These are phyloP conservation scores for Physocephala rufipes DNA, from an alignment of 2,888 invertebrate genomes.

Conservation along the genomic window DNA sequence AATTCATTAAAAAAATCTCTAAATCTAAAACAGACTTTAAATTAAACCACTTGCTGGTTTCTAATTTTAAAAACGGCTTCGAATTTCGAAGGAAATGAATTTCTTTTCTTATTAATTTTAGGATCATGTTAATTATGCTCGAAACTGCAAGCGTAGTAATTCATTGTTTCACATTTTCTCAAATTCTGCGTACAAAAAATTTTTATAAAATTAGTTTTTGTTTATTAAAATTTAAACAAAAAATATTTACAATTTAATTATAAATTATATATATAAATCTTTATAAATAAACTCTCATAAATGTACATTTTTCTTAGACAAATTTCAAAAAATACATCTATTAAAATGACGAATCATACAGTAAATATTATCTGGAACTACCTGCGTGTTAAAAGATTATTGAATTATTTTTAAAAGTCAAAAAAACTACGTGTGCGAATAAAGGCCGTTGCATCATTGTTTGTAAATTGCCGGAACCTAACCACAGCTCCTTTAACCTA, in stretches of 20 bases:
- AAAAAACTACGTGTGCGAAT: constrained; percentile 19
- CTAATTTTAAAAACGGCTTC: not conserved
- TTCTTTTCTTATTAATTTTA: not conserved
- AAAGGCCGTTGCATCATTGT: not conserved
- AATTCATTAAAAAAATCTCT: constrained; percentile 24
- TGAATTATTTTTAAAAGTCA: constrained; percentile 36
- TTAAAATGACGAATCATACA: constrained; percentile 4
- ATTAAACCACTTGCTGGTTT: constrained; percentile 15
- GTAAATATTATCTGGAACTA: not conserved
- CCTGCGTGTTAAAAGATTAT: constrained; percentile 27
- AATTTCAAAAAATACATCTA: constrained; percentile 10
- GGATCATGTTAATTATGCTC: not conserved
- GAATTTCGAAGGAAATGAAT: constrained; percentile 5
- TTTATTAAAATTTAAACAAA: constrained; percentile 7
- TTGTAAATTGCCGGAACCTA: not conserved
- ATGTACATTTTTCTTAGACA: constrained; percentile 33
- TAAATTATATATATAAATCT: constrained; percentile 17
- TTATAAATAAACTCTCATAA: constrained; percentile 22
- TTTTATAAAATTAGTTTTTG: constrained; percentile 17
- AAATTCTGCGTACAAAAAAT: constrained; percentile 32
- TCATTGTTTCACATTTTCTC: constrained; percentile 1
- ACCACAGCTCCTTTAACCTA: not conserved
- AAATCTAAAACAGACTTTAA: constrained; percentile 12
- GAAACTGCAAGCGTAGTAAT: not conserved
- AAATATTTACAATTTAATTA: constrained; percentile 34